phyloP scores from a whole-genome alignment of 2,113 vertebrate species.

The Procapra przewalskii region DNA sequence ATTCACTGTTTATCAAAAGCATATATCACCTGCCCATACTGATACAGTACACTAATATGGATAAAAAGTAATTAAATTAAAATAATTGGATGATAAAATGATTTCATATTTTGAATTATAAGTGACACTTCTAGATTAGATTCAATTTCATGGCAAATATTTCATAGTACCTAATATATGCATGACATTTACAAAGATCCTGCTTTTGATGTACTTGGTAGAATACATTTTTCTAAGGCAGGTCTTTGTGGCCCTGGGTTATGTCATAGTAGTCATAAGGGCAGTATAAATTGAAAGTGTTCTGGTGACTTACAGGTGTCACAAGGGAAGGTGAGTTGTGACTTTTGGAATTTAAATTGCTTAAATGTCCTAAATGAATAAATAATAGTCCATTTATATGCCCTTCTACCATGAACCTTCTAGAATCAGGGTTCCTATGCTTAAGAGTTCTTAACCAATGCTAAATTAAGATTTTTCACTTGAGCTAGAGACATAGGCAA shows the following conservation, averaged over 20 bases:
- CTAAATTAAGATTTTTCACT: background rate
- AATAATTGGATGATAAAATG: background rate
- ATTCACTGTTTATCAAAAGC: background rate
- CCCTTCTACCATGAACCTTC: background rate
- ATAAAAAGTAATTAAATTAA: background rate
- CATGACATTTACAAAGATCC: background rate
- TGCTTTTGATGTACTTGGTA: background rate
- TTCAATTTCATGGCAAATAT: slow-evolving; percentile 17
- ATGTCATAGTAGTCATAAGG: background rate
- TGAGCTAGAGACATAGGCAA: background rate
- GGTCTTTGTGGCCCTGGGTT: background rate
- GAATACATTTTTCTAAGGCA: background rate
- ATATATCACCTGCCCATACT: background rate
- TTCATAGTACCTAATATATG: background rate
- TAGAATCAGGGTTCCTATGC: background rate
- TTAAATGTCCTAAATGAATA: background rate
- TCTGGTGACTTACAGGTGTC: background rate
- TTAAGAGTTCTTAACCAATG: background rate
- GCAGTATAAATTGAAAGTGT: background rate
- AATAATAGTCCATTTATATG: background rate
- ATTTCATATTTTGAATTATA: background rate
- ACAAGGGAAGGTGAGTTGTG: background rate
- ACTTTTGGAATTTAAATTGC: background rate
- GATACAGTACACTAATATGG: background rate
- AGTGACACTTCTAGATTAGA: background rate